A percentile compares a stretch with the other conserved stretches of the same genome.
Evolutionary conservation across 2,888 invertebrate genomes (phyloP).

Genomic region (Tetragnatha montana): DNA sequence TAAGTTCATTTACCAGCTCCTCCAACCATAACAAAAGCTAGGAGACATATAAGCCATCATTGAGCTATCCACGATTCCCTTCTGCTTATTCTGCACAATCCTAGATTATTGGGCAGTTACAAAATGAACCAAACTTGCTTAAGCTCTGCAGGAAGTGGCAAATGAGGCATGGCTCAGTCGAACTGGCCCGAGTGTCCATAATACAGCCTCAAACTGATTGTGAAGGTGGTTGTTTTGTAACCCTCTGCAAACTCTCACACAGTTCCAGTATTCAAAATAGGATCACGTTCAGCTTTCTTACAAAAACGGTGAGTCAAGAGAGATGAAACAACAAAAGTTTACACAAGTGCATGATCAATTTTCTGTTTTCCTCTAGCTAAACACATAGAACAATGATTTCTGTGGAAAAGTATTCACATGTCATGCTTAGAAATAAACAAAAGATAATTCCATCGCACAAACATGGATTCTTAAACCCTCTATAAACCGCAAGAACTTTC

Average conservation of each 20-base stretch:
- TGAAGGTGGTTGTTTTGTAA: constrained; percentile 53
- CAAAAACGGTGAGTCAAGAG: constrained; percentile 33
- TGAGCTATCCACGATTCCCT: too few species aligned
- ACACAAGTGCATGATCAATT: constrained; percentile 56
- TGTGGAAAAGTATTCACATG: constrained; percentile 44
- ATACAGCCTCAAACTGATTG: constrained; percentile 35
- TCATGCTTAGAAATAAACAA: constrained; percentile 40
- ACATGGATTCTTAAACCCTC: constrained; percentile 4
- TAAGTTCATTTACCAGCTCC: too few species aligned
- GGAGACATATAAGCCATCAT: too few species aligned
- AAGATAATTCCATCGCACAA: not conserved
- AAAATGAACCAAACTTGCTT: too few species aligned
- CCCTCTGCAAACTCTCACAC: not conserved
- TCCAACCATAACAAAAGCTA: too few species aligned
- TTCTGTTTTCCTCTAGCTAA: constrained; percentile 48
- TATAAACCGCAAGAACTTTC: not conserved
- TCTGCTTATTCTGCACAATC: too few species aligned
- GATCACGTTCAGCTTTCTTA: constrained; percentile 8
- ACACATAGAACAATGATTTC: constrained; percentile 60
- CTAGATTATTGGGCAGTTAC: too few species aligned
- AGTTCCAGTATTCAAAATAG: constrained; percentile 20
- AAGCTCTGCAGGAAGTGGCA: too few species aligned
- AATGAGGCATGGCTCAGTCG: not conserved
- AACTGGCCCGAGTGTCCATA: not conserved
- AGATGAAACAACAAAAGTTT: constrained; percentile 16